A percentile compares a stretch with the other conserved stretches of the same genome.
Conservation (phyloP, 2,888 invertebrate genomes). For the Scaptomyza caliginosa region DNA sequence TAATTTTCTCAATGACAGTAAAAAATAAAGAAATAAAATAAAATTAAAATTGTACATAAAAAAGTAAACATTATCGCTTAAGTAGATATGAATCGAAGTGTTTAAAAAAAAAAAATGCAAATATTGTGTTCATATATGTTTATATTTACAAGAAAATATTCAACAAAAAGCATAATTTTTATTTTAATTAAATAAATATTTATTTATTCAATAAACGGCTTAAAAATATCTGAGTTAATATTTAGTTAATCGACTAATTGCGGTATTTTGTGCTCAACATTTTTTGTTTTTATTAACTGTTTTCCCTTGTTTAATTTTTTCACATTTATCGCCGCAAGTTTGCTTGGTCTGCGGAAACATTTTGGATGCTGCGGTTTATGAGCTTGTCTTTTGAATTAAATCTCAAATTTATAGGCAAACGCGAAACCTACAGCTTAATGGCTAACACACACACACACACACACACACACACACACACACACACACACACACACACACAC, state of each 20-base stretch:
- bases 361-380: slow-evolving; percentile 40
- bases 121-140: too few relatives aligned
- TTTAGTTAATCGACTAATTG: slow-evolving; percentile 24
- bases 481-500: slow-evolving; percentile 27
- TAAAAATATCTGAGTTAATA: too few relatives aligned
- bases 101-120: too few relatives aligned
- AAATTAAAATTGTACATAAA: too few relatives aligned
- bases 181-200: too few relatives aligned
- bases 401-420: slow-evolving; percentile 70
- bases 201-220: not conserved
- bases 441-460: slow-evolving; percentile 22
- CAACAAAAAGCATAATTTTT: too few relatives aligned
- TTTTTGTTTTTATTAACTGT: slow-evolving; percentile 13
- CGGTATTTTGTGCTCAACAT: not conserved
- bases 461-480: slow-evolving; percentile 7
- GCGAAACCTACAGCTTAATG: slow-evolving; percentile 55
- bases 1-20: too few relatives aligned
- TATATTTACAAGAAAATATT: too few relatives aligned
- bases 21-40: too few relatives aligned
- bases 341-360: slow-evolving; percentile 23
- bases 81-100: too few relatives aligned
- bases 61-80: too few relatives aligned
- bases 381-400: slow-evolving; percentile 61
- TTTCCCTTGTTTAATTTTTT: slow-evolving; percentile 4
- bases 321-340: slow-evolving; percentile 14